Evolutionary conservation across 2,113 vertebrate species (phyloP).

Genomic region (Megalops atlanticus): DNA sequence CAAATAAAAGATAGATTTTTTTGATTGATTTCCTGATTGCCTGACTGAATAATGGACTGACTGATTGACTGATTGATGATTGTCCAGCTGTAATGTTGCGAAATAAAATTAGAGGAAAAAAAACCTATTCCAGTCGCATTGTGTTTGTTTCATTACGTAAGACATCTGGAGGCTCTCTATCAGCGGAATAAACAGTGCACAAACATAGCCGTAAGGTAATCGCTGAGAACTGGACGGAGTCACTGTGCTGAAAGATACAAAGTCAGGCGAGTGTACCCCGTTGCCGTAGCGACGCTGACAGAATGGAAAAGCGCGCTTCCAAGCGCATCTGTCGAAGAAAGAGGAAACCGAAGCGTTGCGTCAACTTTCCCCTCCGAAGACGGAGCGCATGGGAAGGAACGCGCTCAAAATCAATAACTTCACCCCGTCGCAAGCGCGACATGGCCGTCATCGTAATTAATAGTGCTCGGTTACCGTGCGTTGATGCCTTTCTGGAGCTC

Average conservation of each 20-base stretch:
- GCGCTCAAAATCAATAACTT: neutral
- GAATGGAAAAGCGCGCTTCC: constrained; percentile 11
- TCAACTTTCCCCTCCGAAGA: neutral
- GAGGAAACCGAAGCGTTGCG: neutral
- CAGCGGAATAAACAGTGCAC: neutral
- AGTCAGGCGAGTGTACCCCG: neutral
- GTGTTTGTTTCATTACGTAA: neutral
- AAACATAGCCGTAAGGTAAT: neutral
- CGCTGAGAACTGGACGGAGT: neutral
- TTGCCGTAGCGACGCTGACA: constrained; percentile 9
- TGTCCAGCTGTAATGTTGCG: too few relatives aligned
- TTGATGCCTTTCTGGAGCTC: neutral
- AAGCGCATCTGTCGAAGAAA: neutral
- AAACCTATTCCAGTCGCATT: neutral
- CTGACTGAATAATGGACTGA: too few relatives aligned
- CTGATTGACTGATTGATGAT: too few relatives aligned
- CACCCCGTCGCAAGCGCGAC: neutral
- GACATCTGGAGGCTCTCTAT: neutral
- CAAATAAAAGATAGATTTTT: too few relatives aligned
- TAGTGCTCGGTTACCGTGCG: neutral
- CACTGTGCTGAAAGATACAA: neutral
- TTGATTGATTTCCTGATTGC: too few relatives aligned
- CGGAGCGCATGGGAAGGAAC: neutral
- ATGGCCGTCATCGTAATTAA: neutral
- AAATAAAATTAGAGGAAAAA: neutral